phyloP scores from a whole-genome alignment of 2,113 vertebrate genomes.

The Platanista minor region DNA sequence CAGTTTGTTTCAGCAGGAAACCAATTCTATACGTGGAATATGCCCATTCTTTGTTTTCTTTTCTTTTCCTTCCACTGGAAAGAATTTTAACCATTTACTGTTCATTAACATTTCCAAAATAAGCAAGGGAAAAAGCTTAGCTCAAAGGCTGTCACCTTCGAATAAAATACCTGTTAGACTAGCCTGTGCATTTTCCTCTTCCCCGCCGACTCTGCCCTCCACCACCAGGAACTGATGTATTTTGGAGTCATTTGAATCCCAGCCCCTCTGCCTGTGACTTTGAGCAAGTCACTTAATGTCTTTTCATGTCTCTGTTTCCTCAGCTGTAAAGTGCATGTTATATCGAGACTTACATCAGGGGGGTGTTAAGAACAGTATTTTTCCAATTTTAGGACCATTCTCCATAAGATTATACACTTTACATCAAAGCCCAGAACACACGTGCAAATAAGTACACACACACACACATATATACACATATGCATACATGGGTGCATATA shows the following conservation, averaged over 20 bases:
- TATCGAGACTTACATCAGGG: not conserved
- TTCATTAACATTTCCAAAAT: conserved; percentile 8
- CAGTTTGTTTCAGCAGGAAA: not conserved
- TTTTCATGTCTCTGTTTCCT: not conserved
- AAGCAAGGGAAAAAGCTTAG: not conserved
- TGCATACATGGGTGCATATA: accelerated
- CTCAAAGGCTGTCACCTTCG: not conserved
- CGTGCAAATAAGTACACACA: not conserved
- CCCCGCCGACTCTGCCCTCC: too few species aligned
- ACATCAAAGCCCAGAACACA: not conserved
- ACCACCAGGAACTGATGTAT: not conserved
- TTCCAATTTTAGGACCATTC: not conserved
- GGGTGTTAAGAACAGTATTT: not conserved
- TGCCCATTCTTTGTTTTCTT: not conserved
- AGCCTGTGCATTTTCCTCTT: not conserved
- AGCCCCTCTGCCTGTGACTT: not conserved
- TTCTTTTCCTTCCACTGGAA: not conserved
- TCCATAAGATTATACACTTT: not conserved
- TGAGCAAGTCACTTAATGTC: not conserved
- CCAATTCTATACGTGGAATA: not conserved
- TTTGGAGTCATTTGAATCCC: not conserved
- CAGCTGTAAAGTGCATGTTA: not conserved
- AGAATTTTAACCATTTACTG: conserved; percentile 27
- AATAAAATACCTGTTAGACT: not conserved
- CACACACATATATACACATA: not conserved